A percentile compares a stretch with the other conserved stretches of the same genome.
Evolutionary conservation across 2,888 invertebrate species (phyloP).

Genomic region (Coleophora flavipennella): DNA sequence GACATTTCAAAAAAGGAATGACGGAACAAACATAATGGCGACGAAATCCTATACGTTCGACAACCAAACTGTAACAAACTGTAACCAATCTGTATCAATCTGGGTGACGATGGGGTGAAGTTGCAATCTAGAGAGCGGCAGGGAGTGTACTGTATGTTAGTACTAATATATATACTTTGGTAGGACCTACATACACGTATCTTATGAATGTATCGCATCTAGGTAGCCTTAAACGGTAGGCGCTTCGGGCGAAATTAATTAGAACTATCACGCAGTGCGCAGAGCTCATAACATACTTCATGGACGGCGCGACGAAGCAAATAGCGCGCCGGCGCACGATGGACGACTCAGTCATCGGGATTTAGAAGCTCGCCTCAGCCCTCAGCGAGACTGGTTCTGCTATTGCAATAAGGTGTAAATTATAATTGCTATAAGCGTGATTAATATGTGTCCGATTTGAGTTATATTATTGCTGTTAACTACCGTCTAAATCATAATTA

Average conservation of each 20-base stretch:
- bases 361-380: slow-evolving; percentile 13
- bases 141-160: too few relatives aligned
- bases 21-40: too few relatives aligned
- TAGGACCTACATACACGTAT: too few relatives aligned
- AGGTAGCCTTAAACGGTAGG: slow-evolving; percentile 13
- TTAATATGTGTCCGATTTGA: slow-evolving; percentile 2
- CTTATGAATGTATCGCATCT: slow-evolving; percentile 1
- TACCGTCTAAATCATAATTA: slow-evolving; percentile 6
- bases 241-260: slow-evolving; percentile 43
- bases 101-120: too few relatives aligned
- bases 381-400: slow-evolving; percentile 8
- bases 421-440: slow-evolving; percentile 10
- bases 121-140: too few relatives aligned
- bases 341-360: slow-evolving; percentile 14
- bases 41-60: too few relatives aligned
- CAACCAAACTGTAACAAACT: too few relatives aligned
- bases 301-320: slow-evolving; percentile 13
- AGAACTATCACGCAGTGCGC: slow-evolving; percentile 35
- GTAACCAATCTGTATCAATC: too few relatives aligned
- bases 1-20: too few relatives aligned
- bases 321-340: slow-evolving; percentile 11
- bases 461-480: slow-evolving; percentile 5
- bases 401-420: slow-evolving; percentile 10
- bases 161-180: too few relatives aligned
- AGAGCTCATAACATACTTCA: slow-evolving; percentile 37